Percentiles rank a stretch among this genome's conserved stretches.
phyloP scores from a whole-genome alignment of 2,113 vertebrate genomes.

The Symphodus melops region DNA sequence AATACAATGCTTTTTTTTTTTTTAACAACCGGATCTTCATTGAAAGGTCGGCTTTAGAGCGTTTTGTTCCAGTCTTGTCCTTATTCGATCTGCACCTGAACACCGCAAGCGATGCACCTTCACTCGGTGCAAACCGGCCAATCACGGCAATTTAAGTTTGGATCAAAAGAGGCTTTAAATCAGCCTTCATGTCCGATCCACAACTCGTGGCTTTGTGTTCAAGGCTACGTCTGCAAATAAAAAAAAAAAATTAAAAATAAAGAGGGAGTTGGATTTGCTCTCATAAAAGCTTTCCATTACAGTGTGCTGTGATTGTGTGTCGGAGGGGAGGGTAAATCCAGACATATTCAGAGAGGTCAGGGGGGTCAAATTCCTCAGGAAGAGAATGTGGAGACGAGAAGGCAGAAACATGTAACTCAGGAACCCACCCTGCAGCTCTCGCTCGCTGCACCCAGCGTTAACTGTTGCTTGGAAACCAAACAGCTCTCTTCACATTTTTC shows the following conservation, averaged over 20 bases:
- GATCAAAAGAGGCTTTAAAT: background rate
- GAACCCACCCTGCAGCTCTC: constrained; percentile 69
- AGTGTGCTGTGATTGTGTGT: constrained; percentile 69
- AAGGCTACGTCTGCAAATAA: constrained; percentile 23
- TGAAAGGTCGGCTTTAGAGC: background rate
- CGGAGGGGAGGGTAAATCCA: constrained; percentile 74
- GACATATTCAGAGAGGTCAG: constrained; percentile 70
- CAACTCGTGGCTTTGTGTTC: constrained; percentile 14
- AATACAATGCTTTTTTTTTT: too few species aligned
- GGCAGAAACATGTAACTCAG: constrained; percentile 73
- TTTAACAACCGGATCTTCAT: too few species aligned
- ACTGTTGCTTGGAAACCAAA: constrained; percentile 82
- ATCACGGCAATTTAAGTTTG: background rate
- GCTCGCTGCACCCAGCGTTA: constrained; percentile 58
- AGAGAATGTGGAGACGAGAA: constrained; percentile 73
- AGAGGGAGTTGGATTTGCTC: constrained; percentile 38
- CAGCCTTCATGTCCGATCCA: background rate
- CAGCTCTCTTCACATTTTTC: constrained; percentile 51
- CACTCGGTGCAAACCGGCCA: background rate
- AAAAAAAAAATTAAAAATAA: too few species aligned
- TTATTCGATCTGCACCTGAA: background rate
- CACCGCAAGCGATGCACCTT: background rate
- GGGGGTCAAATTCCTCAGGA: constrained; percentile 77
- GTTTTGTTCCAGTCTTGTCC: constrained; percentile 1
- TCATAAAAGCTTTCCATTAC: constrained; percentile 70